Percentiles rank a stretch among this genome's conserved stretches.
Conservation (phyloP, 2,888 invertebrate species). For the Phrixothrix hirtus region DNA sequence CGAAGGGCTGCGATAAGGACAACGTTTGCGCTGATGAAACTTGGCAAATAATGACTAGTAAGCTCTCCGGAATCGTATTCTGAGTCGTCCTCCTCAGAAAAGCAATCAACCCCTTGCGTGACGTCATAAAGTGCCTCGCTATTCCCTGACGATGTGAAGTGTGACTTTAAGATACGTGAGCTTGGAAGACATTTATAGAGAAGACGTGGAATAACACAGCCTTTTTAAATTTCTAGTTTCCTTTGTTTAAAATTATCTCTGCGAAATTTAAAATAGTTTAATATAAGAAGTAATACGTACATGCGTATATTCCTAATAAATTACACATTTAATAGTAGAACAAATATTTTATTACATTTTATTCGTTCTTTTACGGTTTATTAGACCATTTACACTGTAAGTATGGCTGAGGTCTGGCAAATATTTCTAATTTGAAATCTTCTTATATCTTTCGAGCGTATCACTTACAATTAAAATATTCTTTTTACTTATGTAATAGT, state of each 20-base stretch:
- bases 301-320: too few relatives aligned
- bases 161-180: slow-evolving; percentile 36
- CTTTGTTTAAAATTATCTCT: slow-evolving; percentile 25
- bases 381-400: too few relatives aligned
- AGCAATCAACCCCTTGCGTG: slow-evolving; percentile 57
- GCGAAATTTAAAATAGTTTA: too few relatives aligned
- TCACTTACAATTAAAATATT: too few relatives aligned
- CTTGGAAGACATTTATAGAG: slow-evolving; percentile 29
- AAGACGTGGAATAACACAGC: slow-evolving; percentile 26
- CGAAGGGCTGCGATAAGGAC: slow-evolving; percentile 37
- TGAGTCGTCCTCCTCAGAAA: slow-evolving; percentile 43
- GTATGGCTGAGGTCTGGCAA: too few relatives aligned
- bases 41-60: slow-evolving; percentile 52
- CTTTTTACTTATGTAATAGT: too few relatives aligned
- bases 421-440: too few relatives aligned
- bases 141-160: slow-evolving; percentile 34
- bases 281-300: too few relatives aligned
- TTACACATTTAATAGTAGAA: too few relatives aligned
- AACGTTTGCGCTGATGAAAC: slow-evolving; percentile 52
- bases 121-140: slow-evolving; percentile 50
- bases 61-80: slow-evolving; percentile 44
- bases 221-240: slow-evolving; percentile 15
- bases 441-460: too few relatives aligned
- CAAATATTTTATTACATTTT: too few relatives aligned
- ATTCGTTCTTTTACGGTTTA: too few relatives aligned